Evolutionary conservation across 2,113 vertebrate genomes (phyloP).

Genomic region (Podarcis cretensis): DNA sequence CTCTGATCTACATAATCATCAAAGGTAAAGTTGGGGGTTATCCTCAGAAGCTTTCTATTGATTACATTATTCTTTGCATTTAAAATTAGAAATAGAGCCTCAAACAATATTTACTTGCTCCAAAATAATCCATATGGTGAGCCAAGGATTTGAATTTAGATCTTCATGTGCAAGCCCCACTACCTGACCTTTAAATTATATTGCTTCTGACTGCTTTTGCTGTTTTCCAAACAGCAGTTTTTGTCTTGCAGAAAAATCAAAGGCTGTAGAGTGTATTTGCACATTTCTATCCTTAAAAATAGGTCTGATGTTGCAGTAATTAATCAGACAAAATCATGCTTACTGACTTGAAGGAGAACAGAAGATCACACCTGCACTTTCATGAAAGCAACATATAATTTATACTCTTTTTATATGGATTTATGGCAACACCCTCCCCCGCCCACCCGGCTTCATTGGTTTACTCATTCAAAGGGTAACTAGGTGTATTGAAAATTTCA

Average conservation of each 20-base stretch:
- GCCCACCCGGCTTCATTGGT: not conserved
- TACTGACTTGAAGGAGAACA: constrained; percentile 9
- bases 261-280: not conserved
- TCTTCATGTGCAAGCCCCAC: not conserved
- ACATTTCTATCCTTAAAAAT: constrained; percentile 35
- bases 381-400: constrained; percentile 12
- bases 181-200: not conserved
- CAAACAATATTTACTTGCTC: not conserved
- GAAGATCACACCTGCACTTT: not conserved
- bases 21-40: not conserved
- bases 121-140: not conserved
- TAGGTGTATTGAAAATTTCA: not conserved
- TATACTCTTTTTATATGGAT: not conserved
- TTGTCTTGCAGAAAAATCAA: not conserved
- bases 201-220: not conserved
- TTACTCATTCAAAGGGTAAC: not conserved
- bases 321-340: constrained; percentile 21
- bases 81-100: not conserved
- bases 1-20: no score
- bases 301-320: constrained; percentile 10
- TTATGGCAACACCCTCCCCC: constrained; percentile 9
- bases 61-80: not conserved
- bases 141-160: not conserved
- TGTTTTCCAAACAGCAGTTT: not conserved
- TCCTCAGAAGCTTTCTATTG: not conserved